Base-by-base conservation (phyloP, 2,113 vertebrate genomes). In the Corvus hawaiiensis region DNA sequence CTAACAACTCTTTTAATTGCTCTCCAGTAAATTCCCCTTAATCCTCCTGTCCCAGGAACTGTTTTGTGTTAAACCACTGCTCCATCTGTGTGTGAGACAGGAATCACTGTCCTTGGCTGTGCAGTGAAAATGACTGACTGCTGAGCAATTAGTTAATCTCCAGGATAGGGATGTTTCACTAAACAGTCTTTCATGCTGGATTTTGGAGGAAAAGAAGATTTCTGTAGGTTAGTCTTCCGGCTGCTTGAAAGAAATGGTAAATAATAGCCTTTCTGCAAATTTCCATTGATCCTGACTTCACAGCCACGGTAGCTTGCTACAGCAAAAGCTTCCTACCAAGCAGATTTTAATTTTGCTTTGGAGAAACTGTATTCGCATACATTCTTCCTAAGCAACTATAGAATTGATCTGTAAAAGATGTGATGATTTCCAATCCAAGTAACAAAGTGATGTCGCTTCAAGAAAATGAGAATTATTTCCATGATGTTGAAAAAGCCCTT, bases 1-100 rank as follows among this genome's bases (percentile, higher is more conserved):
- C 64, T 81, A 92, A 73, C 95, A 94, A 94, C 81, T 68, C 54
- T 88, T 97, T 89, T 67, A 86, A 97, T 87, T 74, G 95, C 94
- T 97, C 84, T 96, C 55, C 83, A 96, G 90, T 96, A 97, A 96
- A 96, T 96, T 97, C 92, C 93, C 78, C 58, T 91, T 88, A 97
- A 95, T 96, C 67, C 61, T 89, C 84, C 91, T 90, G 94, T 96
- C 84, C 66, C 80, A 87, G 69, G 95, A 90, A 92, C 61, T 69
- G 43, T 64, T 95, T 93, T 92, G 84, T 79, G 77, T 82, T 96
- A 93, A 95, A 96, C 43, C 55, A 27, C 3, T 77, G 87, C 39
- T 87, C 84, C 84, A 93, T 74, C 86, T 92, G 94, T 0, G 15
- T 46, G 62, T 33, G 49, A 54, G 55, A 84, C 83, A 91, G 79